A percentile compares a stretch with the other conserved stretches of the same genome.
phyloP scores from a whole-genome alignment of 2,113 vertebrate genomes.

The Gymnocephalus cernua region DNA sequence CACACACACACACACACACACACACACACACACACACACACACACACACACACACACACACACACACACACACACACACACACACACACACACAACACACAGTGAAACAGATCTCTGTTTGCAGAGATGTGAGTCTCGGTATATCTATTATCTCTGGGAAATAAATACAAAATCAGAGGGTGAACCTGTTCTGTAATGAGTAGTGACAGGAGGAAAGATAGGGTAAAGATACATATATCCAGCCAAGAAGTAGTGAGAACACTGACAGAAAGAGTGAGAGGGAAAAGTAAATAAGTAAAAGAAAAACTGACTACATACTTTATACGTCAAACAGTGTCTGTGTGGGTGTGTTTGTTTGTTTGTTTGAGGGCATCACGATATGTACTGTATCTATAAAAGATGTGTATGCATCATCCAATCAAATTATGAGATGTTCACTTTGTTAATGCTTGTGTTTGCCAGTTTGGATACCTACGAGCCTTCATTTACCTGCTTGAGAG shows the following conservation, averaged over 20 bases:
- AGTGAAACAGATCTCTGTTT: conserved; percentile 13
- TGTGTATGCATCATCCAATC: background rate
- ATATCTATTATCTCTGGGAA: conserved; percentile 40
- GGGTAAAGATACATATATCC: conserved; percentile 15
- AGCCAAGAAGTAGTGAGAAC: background rate
- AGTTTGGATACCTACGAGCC: conserved; percentile 27
- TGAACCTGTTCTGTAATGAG: conserved; percentile 46
- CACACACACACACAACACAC: background rate
- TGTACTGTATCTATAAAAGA: background rate
- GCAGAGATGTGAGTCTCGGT: conserved; percentile 21
- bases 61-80: background rate
- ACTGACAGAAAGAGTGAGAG: background rate
- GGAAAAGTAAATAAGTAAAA: conserved; percentile 9
- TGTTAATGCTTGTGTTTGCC: conserved; percentile 35
- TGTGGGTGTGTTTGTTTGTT: conserved; percentile 14
- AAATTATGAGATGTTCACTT: conserved; percentile 16
- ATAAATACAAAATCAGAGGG: conserved; percentile 55
- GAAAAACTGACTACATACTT: background rate
- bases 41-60: background rate
- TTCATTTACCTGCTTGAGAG: conserved; percentile 42
- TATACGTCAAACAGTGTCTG: background rate
- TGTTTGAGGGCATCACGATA: conserved; percentile 14
- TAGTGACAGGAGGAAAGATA: conserved; percentile 14
- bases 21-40: background rate
- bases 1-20: background rate